phyloP scores from a whole-genome alignment of 1,140 invertebrate genomes.

The Ceratitis capitata region DNA sequence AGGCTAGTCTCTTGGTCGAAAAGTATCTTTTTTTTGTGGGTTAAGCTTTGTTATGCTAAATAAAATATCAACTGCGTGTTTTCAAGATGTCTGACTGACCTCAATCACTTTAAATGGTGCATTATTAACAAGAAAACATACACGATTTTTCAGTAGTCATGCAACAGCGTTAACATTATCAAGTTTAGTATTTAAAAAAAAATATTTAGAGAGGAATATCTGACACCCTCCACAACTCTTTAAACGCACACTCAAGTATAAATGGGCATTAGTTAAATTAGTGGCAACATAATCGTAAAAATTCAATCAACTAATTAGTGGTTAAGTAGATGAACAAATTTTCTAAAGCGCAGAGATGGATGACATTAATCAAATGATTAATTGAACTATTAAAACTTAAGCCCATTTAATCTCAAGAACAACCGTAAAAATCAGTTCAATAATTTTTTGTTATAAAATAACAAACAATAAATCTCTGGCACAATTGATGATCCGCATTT shows the following conservation, averaged over 20 bases:
- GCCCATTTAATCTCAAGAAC: background rate
- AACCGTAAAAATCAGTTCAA: conserved; percentile 9
- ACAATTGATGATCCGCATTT: background rate
- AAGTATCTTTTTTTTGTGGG: too few relatives aligned
- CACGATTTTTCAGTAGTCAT: too few relatives aligned
- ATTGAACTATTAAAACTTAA: conserved; percentile 32
- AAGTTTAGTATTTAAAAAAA: too few relatives aligned
- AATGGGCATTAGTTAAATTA: background rate
- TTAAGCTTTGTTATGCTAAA: too few relatives aligned
- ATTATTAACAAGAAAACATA: too few relatives aligned
- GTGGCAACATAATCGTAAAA: background rate
- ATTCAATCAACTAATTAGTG: conserved; percentile 34
- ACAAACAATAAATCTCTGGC: background rate
- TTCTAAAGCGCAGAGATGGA: background rate
- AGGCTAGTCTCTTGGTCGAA: too few relatives aligned
- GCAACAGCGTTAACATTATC: too few relatives aligned
- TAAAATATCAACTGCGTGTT: too few relatives aligned
- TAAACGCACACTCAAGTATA: background rate
- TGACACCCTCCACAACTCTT: background rate
- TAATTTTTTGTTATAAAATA: background rate
- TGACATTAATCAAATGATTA: conserved; percentile 23
- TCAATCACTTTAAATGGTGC: too few relatives aligned
- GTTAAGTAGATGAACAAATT: conserved; percentile 7
- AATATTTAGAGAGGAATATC: too few relatives aligned
- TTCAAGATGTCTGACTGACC: too few relatives aligned